A percentile compares a stretch with the other conserved stretches of the same genome.
phyloP scores from a whole-genome alignment of 1,140 invertebrate species.

The Drosophila punjabiensis region DNA sequence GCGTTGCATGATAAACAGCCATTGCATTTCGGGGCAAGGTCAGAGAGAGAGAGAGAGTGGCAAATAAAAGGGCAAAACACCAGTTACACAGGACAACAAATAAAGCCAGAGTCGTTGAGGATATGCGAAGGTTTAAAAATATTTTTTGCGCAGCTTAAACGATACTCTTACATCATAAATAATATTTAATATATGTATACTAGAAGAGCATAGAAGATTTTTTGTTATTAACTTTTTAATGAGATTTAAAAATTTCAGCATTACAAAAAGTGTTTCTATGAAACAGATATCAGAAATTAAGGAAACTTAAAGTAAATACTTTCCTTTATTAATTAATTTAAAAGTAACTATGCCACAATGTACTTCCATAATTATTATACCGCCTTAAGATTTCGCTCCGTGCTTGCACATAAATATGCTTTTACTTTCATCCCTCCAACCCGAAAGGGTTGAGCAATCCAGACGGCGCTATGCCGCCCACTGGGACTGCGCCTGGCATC shows the following conservation, averaged over 20 bases:
- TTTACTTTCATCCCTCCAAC: background rate
- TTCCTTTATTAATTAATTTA: background rate
- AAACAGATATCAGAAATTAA: background rate
- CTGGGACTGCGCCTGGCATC: background rate
- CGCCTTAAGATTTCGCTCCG: background rate
- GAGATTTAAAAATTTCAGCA: background rate
- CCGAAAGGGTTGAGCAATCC: slow-evolving; percentile 16
- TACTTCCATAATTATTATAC: no score
- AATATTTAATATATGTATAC: background rate
- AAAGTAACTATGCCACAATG: background rate
- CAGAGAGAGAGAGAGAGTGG: slow-evolving; percentile 21
- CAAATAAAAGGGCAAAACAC: slow-evolving; percentile 10
- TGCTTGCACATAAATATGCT: slow-evolving; percentile 8
- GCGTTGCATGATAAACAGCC: slow-evolving; percentile 56
- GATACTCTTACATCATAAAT: no score
- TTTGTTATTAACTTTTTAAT: background rate
- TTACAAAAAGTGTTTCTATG: background rate
- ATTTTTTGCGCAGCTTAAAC: no score
- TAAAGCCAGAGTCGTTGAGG: slow-evolving; percentile 3
- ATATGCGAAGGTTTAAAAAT: background rate
- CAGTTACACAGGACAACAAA: slow-evolving; percentile 7
- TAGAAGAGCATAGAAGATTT: background rate
- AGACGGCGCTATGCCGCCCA: slow-evolving; percentile 5
- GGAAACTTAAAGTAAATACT: background rate
- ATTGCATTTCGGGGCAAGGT: slow-evolving; percentile 59